Evolutionary conservation across 1,140 invertebrate species (phyloP), one percentile per base, ranked within the genome.

Genomic region (Tyrophagus putrescentiae): DNA sequence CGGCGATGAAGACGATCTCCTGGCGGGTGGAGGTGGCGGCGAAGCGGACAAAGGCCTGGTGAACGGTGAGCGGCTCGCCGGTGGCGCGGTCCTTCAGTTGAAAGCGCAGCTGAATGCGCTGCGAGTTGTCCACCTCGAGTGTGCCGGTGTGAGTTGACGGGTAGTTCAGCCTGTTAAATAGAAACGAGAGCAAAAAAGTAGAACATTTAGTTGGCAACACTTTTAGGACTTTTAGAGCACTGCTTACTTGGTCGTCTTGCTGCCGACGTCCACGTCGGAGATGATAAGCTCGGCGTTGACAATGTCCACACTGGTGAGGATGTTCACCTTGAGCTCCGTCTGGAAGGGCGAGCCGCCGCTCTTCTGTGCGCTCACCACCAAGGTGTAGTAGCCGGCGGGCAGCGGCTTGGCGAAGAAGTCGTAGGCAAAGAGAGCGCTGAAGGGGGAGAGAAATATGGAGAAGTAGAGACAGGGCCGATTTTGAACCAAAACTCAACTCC

Each of bases 1-100:
- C 91, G 16, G 90, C 87, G 28, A 96, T 83, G 70, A 92, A 96
- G 65, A 94, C 83, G 31, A 93, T 85, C 76, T 97, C 92, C 64
- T 83, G 79, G 21, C 81, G 77, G 0, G 76, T 78, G 50, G 79
- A 76, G 18, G 74, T 69, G 67, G 84, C 74, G 1, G 73, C 75
- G 23, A 98, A 77, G 23, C 85, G 79, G 4, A 97, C 80, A 74
- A 97, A 97, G 0, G 88, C 84, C 75, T 97, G 92, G 72, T 97
- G 93, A 31, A 90, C 84, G 34, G 78, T 73, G 62, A 91, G 79
- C 0, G 81, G 64, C 68, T 82, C 80, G 45, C 76, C 78, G 56
- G 68, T 78, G n/a, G 73, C 72, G 64, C 81, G 80, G 71, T 93
- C 87, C 59, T 80, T 81, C 1, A 96, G 72, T 0, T 77, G 71